Conservation (phyloP, 2,797 vertebrate species). For the Telmatherina bonti region DNA sequence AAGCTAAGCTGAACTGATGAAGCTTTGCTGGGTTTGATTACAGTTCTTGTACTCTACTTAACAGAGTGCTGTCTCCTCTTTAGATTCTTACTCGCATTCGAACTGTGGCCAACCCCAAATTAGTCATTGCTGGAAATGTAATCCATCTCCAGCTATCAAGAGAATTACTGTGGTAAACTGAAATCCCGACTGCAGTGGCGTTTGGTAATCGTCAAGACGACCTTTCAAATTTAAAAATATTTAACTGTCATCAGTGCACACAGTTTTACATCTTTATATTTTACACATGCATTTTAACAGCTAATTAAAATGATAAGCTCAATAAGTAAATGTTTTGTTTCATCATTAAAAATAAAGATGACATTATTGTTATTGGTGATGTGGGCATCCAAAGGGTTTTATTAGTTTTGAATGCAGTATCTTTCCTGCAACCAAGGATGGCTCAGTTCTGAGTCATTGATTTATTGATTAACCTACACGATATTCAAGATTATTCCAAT, state of each 20-base stretch:
- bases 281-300: neutral
- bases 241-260: conserved; percentile 6
- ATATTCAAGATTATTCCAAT: too few relatives aligned
- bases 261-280: neutral
- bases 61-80: conserved; percentile 52
- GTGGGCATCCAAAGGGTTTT: too few relatives aligned
- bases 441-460: too few relatives aligned
- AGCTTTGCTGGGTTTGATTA: conserved; percentile 70
- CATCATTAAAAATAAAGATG: too few relatives aligned
- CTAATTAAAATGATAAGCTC: neutral
- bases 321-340: neutral
- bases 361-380: too few relatives aligned
- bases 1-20: conserved; percentile 68
- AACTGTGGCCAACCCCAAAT: conserved; percentile 53
- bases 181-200: conserved; percentile 23
- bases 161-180: conserved; percentile 33
- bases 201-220: conserved; percentile 24
- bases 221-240: conserved; percentile 21
- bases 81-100: conserved; percentile 54
- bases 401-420: neutral
- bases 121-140: conserved; percentile 58
- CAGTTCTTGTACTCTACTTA: conserved; percentile 65
- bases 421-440: neutral
- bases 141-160: conserved; percentile 16
- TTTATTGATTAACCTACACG: too few relatives aligned